Evolutionary conservation across 2,797 vertebrate species (phyloP).

Genomic region (Catamblyrhynchus diadema): DNA sequence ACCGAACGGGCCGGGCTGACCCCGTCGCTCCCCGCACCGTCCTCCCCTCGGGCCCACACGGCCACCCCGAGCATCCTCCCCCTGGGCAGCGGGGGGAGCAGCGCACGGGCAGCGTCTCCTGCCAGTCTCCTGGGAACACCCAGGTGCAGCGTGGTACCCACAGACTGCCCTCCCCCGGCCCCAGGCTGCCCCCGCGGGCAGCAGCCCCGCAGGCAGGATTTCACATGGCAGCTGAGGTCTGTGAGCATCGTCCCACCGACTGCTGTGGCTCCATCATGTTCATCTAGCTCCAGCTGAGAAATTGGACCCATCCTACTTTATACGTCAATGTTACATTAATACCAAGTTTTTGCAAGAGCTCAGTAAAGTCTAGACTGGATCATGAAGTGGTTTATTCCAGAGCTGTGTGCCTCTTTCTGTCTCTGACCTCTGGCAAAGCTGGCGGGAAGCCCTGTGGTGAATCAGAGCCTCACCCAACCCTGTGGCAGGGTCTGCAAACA

Average conservation of each 20-base stretch:
- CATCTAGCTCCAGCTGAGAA: slow-evolving; percentile 53
- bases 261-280: slow-evolving; percentile 35
- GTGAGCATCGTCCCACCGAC: not conserved
- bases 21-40: not conserved
- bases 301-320: slow-evolving; percentile 39
- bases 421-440: not conserved
- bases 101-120: not conserved
- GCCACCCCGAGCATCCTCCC: not conserved
- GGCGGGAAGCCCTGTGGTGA: not conserved
- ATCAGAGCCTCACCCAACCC: not conserved
- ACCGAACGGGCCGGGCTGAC: not conserved
- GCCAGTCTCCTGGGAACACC: not conserved
- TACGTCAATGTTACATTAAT: slow-evolving; percentile 56
- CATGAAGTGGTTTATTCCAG: slow-evolving; percentile 9
- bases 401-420: not conserved
- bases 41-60: not conserved
- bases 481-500: not conserved
- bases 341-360: slow-evolving; percentile 59
- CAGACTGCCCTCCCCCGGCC: not conserved
- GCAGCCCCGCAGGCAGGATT: not conserved
- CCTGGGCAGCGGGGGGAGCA: not conserved
- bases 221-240: slow-evolving; percentile 4
- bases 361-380: slow-evolving; percentile 56
- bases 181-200: not conserved
- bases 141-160: not conserved